These are phyloP conservation scores for Ammodytes dubius DNA, from an alignment of 2,113 vertebrate species.

Conservation along the genomic window DNA sequence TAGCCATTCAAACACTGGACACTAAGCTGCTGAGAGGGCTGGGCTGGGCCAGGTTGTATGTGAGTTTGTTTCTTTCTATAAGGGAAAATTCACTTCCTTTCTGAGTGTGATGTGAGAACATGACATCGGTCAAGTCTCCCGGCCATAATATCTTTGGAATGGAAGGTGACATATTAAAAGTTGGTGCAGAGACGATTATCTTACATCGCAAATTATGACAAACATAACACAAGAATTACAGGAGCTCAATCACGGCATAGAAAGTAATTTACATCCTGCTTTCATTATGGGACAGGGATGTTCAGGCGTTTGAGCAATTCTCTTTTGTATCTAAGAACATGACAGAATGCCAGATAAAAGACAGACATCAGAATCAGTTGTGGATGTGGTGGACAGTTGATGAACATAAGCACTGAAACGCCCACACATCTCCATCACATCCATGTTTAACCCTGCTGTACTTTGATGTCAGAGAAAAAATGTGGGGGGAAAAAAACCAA, in stretches of 20 bases:
- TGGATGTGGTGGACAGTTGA: not conserved
- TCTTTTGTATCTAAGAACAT: not conserved
- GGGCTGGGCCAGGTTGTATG: not conserved
- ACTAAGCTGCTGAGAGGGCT: not conserved
- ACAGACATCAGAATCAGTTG: not conserved
- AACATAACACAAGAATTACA: not conserved
- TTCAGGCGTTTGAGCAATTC: conserved; percentile 7
- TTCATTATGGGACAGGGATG: not conserved
- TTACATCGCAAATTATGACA: not conserved
- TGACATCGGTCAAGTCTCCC: conserved; percentile 10
- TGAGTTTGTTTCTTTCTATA: not conserved
- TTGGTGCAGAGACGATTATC: conserved; percentile 1
- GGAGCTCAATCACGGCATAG: not conserved
- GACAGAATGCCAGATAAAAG: not conserved
- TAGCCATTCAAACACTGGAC: not conserved
- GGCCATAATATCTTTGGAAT: not conserved
- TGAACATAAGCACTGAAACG: conserved; percentile 3
- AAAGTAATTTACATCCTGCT: not conserved
- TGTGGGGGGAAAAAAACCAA: not conserved
- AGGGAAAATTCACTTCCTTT: not conserved
- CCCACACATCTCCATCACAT: conserved; percentile 22
- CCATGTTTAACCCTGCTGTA: conserved; percentile 43
- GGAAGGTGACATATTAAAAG: not conserved
- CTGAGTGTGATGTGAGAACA: not conserved
- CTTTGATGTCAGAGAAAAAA: conserved; percentile 44